Evolutionary conservation across 2,113 vertebrate species (phyloP).

Genomic region (Pteronura brasiliensis): DNA sequence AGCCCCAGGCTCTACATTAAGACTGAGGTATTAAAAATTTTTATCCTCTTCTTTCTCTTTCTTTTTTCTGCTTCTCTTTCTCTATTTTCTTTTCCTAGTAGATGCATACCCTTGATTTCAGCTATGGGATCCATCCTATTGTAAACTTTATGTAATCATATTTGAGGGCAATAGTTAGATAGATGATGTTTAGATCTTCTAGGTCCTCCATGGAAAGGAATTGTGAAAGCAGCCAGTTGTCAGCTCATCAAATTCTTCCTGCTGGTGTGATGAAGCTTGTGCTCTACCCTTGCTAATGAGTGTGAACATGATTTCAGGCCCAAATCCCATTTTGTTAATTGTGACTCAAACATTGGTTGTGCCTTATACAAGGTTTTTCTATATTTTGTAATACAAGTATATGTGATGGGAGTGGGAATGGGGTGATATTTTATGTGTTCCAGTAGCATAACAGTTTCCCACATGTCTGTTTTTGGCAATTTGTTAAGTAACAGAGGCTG

Average conservation of each 20-base stretch:
- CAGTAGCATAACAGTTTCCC: background rate
- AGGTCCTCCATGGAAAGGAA: background rate
- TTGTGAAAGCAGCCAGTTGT: background rate
- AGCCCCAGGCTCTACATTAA: background rate
- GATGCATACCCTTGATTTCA: background rate
- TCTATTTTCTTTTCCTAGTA: background rate
- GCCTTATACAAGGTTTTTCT: background rate
- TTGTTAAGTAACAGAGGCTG: background rate
- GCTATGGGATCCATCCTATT: background rate
- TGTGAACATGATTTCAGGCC: background rate
- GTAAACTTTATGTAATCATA: background rate
- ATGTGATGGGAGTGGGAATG: background rate
- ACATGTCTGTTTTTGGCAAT: background rate
- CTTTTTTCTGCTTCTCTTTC: too few relatives aligned
- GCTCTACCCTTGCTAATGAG: background rate
- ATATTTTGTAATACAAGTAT: background rate
- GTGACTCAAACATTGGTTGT: background rate
- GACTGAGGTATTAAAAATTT: background rate
- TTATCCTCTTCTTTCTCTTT: background rate
- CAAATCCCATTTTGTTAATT: background rate
- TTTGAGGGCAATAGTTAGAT: background rate
- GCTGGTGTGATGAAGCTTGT: background rate
- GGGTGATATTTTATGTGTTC: background rate
- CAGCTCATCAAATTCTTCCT: background rate
- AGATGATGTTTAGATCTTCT: background rate